phyloP scores from a whole-genome alignment of 2,113 vertebrate species.

The Eulacestoma nigropectus region DNA sequence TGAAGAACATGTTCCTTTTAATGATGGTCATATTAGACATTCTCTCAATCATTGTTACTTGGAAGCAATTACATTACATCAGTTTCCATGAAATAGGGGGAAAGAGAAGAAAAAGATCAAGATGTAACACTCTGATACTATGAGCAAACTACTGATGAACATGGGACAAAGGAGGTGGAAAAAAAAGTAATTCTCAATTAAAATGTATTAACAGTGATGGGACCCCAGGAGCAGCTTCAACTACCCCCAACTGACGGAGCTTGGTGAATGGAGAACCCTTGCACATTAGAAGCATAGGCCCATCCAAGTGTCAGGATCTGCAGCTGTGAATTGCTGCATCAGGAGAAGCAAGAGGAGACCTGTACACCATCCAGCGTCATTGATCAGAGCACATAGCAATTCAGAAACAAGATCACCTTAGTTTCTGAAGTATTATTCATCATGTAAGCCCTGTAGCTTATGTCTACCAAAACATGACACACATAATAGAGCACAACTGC shows the following conservation, averaged over 20 bases:
- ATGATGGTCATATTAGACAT: not conserved
- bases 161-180: not conserved
- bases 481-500: not conserved
- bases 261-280: not conserved
- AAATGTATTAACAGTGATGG: not conserved
- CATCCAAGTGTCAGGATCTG: not conserved
- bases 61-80: not conserved
- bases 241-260: not conserved
- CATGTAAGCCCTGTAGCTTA: not conserved
- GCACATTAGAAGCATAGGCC: not conserved
- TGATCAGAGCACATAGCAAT: not conserved
- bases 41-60: not conserved
- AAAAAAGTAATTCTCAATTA: not conserved
- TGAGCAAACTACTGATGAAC: not conserved
- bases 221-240: not conserved
- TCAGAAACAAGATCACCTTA: not conserved
- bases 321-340: not conserved
- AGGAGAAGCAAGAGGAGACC: not conserved
- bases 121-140: not conserved
- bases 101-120: not conserved
- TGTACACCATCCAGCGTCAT: not conserved
- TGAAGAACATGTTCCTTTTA: not conserved
- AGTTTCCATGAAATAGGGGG: not conserved
- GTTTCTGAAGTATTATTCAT: not conserved
- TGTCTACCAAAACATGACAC: not conserved